A percentile compares a stretch with the other conserved stretches of the same genome.
Conservation (phyloP, 2,888 invertebrate species). For the Azorinus chamasolen region DNA sequence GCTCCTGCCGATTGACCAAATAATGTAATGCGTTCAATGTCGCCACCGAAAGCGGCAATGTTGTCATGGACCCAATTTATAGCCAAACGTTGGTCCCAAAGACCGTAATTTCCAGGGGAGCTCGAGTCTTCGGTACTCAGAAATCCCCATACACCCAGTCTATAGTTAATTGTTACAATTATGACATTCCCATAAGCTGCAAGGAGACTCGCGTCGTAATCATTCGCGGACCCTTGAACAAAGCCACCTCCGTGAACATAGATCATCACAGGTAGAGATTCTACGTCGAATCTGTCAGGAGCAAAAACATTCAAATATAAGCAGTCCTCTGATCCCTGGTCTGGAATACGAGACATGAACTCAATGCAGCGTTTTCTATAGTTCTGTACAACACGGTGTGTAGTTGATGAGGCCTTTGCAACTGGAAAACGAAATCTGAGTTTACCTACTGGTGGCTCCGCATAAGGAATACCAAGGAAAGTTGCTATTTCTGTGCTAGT, state of each 20-base stretch:
- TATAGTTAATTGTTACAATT: constrained; percentile 52
- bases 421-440: constrained; percentile 43
- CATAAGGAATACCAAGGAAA: constrained; percentile 55
- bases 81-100: constrained; percentile 59
- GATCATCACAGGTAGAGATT: constrained; percentile 51
- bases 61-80: constrained; percentile 59
- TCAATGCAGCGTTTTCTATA: constrained; percentile 34
- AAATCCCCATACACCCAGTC: constrained; percentile 56
- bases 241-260: constrained; percentile 58
- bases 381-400: constrained; percentile 8
- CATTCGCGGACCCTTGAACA: constrained; percentile 18
- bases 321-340: constrained; percentile 43
- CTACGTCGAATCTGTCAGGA: constrained; percentile 18
- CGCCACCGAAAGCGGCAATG: constrained; percentile 43
- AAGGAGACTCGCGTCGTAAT: not conserved
- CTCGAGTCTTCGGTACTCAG: constrained; percentile 27
- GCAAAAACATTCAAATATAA: constrained; percentile 49
- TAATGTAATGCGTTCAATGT: constrained; percentile 45
- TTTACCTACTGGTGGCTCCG: constrained; percentile 42
- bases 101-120: constrained; percentile 51
- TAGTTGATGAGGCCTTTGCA: constrained; percentile 41
- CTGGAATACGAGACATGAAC: not conserved
- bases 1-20: constrained; percentile 59
- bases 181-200: constrained; percentile 9
- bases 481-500: too few species aligned